Evolutionary conservation across 1,140 invertebrate genomes (phyloP).

Genomic region (Hydropsyche tenuis): DNA sequence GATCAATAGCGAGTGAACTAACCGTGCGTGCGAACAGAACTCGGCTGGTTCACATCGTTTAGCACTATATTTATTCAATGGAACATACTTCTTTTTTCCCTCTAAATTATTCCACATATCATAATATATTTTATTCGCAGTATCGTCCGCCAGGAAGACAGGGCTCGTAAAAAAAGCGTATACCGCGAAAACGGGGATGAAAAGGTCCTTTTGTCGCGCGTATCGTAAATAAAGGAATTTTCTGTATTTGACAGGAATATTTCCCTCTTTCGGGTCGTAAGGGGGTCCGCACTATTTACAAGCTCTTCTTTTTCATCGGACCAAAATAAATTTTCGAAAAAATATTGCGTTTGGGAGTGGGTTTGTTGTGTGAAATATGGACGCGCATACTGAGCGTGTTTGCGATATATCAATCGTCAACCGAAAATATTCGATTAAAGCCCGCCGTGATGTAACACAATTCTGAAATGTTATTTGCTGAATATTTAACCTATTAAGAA

Average conservation of each 20-base stretch:
- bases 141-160: background rate
- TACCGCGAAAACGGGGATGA: conserved; percentile 1
- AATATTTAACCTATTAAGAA: no score
- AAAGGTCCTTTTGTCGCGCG: conserved; percentile 23
- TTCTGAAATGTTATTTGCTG: no score
- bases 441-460: no score
- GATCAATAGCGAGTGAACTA: background rate
- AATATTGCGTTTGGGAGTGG: conserved; percentile 7
- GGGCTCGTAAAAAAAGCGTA: background rate
- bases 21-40: conserved; percentile 1
- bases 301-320: background rate
- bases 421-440: no score
- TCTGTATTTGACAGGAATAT: conserved; percentile 24
- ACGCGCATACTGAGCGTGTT: no score
- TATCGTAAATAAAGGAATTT: conserved; percentile 28
- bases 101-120: background rate
- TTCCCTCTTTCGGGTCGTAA: conserved; percentile 1
- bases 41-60: background rate
- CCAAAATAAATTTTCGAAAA: conserved; percentile 19
- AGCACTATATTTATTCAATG: background rate
- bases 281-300: background rate
- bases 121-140: background rate
- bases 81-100: background rate
- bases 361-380: background rate
- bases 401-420: no score